phyloP scores from a whole-genome alignment of 2,888 invertebrate genomes.

The Penaeus monodon region DNA sequence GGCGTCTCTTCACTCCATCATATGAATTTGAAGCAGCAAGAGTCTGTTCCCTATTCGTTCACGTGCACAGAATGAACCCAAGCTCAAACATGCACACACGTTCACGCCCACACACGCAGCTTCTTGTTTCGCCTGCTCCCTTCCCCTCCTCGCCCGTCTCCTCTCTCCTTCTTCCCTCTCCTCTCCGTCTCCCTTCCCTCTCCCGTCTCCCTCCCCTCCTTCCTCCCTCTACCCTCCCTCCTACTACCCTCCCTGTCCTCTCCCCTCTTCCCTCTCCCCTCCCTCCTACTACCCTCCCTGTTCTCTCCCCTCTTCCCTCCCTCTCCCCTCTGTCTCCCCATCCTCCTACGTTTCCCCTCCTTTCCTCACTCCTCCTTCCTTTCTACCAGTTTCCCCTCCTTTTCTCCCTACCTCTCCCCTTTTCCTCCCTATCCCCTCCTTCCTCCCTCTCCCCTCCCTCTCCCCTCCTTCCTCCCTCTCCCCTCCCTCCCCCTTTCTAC shows the following conservation, averaged over 20 bases:
- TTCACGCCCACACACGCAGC: not conserved
- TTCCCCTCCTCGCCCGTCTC: not conserved
- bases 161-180: not conserved
- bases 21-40: too few relatives aligned
- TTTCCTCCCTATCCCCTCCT: not conserved
- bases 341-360: rapidly evolving
- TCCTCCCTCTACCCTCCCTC: not conserved
- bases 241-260: not conserved
- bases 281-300: not conserved
- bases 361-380: not conserved
- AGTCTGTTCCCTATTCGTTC: too few relatives aligned
- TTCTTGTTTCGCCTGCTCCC: not conserved
- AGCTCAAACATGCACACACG: too few relatives aligned
- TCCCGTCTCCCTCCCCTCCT: not conserved
- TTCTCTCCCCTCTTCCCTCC: not conserved
- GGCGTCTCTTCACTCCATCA: too few relatives aligned
- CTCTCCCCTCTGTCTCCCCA: not conserved
- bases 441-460: not conserved
- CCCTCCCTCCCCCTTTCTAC: not conserved
- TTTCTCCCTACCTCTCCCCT: not conserved
- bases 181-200: not conserved
- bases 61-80: not conserved
- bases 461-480: not conserved
- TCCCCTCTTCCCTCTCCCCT: not conserved
- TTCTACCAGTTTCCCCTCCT: not conserved